Evolutionary conservation across 64 coral and sea anemone species (phyloP).

Genomic region (Acropora tenuis): DNA sequence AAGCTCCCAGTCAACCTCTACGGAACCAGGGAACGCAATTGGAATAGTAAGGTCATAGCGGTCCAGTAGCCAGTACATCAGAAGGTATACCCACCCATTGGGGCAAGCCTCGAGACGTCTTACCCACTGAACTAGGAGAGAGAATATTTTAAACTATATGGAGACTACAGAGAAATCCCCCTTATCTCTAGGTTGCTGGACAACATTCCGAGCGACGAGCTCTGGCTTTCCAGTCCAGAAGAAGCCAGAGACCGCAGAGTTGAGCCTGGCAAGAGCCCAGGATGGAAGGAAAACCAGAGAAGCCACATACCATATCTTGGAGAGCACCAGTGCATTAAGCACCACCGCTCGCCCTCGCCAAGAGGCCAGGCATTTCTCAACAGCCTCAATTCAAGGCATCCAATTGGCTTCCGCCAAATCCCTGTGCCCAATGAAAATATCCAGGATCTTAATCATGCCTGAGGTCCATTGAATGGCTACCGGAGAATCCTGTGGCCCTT

Average conservation of each 20-base stretch:
- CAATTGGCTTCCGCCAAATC: constrained; percentile 8
- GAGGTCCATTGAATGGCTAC: background rate
- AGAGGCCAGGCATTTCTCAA: background rate
- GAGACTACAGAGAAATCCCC: background rate
- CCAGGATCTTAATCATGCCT: background rate
- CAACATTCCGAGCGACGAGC: background rate
- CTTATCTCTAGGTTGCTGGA: background rate
- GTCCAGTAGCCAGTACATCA: background rate
- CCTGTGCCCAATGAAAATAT: background rate
- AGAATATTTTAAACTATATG: background rate
- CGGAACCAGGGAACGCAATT: too few relatives aligned
- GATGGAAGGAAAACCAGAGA: background rate
- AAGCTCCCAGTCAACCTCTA: too few relatives aligned
- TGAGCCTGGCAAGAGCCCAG: background rate
- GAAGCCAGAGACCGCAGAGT: background rate
- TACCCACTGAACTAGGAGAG: background rate
- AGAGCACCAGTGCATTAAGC: background rate
- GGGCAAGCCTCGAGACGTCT: background rate
- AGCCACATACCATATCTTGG: background rate
- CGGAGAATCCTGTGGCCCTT: background rate
- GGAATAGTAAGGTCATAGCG: background rate
- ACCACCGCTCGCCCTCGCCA: background rate
- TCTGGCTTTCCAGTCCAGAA: background rate
- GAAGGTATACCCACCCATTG: background rate
- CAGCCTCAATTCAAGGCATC: background rate